A percentile compares a stretch with the other conserved stretches of the same genome.
Conservation (phyloP, 2,113 vertebrate species). For the Solea solea region DNA sequence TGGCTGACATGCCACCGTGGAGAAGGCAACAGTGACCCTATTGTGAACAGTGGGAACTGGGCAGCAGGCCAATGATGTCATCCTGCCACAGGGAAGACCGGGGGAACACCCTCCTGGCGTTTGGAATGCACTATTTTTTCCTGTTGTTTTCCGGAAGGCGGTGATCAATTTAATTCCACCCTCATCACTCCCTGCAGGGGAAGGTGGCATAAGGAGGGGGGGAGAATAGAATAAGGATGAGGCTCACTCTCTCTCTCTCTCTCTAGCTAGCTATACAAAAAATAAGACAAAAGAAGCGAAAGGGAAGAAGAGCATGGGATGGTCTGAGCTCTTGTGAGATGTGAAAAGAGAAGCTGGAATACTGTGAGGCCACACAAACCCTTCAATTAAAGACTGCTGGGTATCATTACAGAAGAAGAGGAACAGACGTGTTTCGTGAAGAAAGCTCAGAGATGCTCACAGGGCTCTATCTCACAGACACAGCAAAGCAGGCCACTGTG, state of each 20-base stretch:
- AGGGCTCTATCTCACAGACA: too few relatives aligned
- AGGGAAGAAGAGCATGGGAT: conserved; percentile 35
- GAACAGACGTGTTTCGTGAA: conserved; percentile 29
- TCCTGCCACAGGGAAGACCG: conserved; percentile 71
- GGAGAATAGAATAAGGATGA: conserved; percentile 46
- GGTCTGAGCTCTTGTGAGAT: conserved; percentile 35
- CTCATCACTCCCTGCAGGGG: conserved; percentile 59
- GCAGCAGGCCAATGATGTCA: conserved; percentile 80
- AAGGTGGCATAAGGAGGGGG: conserved; percentile 34
- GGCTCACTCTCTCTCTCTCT: conserved; percentile 15
- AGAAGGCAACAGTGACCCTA: conserved; percentile 76
- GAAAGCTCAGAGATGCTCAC: conserved; percentile 3
- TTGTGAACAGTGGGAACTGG: conserved; percentile 80
- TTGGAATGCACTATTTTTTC: conserved; percentile 73
- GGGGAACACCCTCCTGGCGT: conserved; percentile 73
- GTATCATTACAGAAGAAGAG: conserved; percentile 57
- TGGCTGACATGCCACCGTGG: conserved; percentile 64
- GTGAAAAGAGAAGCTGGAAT: conserved; percentile 69
- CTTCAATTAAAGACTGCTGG: conserved; percentile 67
- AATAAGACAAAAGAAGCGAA: conserved; percentile 23
- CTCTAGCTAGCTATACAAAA: conserved; percentile 9
- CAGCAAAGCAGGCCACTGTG: too few relatives aligned
- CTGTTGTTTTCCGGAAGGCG: conserved; percentile 77
- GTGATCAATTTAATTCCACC: conserved; percentile 76
- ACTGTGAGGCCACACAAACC: conserved; percentile 57